Evolutionary conservation across 2,888 invertebrate genomes (phyloP), one percentile per base, ranked within the genome.

Genomic region (Eristalinus aeneus): DNA sequence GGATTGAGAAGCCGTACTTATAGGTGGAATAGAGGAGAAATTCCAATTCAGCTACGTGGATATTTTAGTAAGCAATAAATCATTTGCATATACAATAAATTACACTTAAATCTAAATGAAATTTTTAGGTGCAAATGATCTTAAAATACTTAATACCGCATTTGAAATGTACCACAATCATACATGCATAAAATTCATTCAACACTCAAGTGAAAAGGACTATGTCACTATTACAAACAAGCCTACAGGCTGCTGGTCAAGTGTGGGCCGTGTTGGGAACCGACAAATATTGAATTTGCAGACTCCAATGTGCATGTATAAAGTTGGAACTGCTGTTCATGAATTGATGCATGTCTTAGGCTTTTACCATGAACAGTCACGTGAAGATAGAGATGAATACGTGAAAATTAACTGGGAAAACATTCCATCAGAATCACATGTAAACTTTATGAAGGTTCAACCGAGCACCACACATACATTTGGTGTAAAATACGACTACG

Each of bases 281-380:
- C 68, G 65, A n/a, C 89, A 89, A 61, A 69, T 77, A 31, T 77
- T 88, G 8, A 88, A 88, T 54, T 64, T 88, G 0, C 88, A 88
- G 60, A 86, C 71, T 34, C 93, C n/a, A 95, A 96, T 90, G 53
- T 89, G 89, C 58, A 94, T 95, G 74, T 93, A 95, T 12, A 95
- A 94, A 91, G 94, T 95, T 83, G 96, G 96, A 9, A 96, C 96
- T 0, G 93, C 95, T 0, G 92, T 96, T 32, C 96, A 96, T 89
- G 96, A 96, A 90, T 91, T 96, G 71, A 94, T 96, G 92, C 96
- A 96, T 90, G 95, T 95, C 0, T 89, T 95, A 9, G 96, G 96
- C 0, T 96, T 96, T 91, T 93, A 95, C 90, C 96, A 96, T 90
- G 96, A 96, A 89, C 96, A 96, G 91, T 96, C 95, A 89, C 94